Base-by-base conservation (phyloP, 2,888 invertebrate species). In the Rotaria socialis region DNA sequence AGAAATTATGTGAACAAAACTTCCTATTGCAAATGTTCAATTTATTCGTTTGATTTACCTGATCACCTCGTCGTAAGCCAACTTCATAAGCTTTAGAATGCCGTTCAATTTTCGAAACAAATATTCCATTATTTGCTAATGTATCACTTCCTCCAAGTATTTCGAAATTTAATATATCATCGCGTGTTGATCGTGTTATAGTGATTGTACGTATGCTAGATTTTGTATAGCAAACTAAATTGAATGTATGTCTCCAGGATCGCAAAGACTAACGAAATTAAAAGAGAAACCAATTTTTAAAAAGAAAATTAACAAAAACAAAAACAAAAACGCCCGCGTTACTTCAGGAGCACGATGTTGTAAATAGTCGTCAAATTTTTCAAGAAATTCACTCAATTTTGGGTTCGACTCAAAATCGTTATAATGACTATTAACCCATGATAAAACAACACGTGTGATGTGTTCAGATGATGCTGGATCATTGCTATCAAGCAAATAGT, bases 221-320 rank as follows among this genome's bases (percentile, higher is more conserved):
- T 92, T 99, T 99, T 43, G 97, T 96, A 47, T 96, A 96, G 92
- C 98, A 98, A 22, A 98, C 97, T 89, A 99, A 96, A 90, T 97
- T 97, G 89, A 99, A 92, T 88, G 97, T n/a, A 47, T 80, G n/a
- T 24, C 35, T 43, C 80, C 80, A 80, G n/a, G 80, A 80, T 47
- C 80, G 3, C 43, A 80, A 22, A 80, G 0, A 43, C 80, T 80
- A 47, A n/a, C 24, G 5, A 80, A n/a, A 22, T 22, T 22, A 55
- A 55, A 19, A 55, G 0, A 4, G 22, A 50, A 50, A 55, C 52
- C 0, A 16, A 50, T 8, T 50, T 11, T 11, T 50, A 50, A 50
- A 11, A 1, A 50, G 50, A 11, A 50, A 50, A 50, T 6, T 14
- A 27, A 14, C 10, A 6, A 27, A n/a, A 24, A 35, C 35, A 50